These are phyloP conservation scores for Probaryconus sp. DNA, from an alignment of 1,140 invertebrate species.

Conservation along the genomic window DNA sequence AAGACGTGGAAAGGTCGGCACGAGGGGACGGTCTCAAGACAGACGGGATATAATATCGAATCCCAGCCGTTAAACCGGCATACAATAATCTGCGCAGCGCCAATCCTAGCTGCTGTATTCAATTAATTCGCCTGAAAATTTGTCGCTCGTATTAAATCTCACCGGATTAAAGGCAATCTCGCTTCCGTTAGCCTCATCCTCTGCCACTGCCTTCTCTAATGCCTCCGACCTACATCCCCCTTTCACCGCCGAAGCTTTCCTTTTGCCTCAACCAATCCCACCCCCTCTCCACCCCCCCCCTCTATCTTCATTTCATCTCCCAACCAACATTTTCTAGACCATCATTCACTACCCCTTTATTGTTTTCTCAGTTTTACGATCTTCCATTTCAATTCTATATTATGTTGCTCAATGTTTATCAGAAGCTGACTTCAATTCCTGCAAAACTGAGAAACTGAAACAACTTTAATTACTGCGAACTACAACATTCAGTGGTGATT, in stretches of 20 bases:
- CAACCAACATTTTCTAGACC: conserved; percentile 29
- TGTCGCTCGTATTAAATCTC: conserved; percentile 77
- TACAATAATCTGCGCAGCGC: conserved; percentile 75
- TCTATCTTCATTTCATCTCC: conserved; percentile 17
- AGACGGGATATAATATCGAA: conserved; percentile 73
- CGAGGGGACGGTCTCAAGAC: conserved; percentile 57
- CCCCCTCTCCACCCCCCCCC: conserved; percentile 21
- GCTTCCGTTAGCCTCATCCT: conserved; percentile 64
- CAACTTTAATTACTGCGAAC: conserved; percentile 8
- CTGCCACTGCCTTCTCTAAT: conserved; percentile 49
- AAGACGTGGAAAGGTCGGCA: conserved; percentile 9
- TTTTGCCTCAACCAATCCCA: conserved; percentile 55
- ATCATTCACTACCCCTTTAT: conserved; percentile 55
- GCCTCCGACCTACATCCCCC: conserved; percentile 43
- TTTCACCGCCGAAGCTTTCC: conserved; percentile 45
- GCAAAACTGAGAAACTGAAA: conserved; percentile 1
- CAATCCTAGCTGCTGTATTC: conserved; percentile 73
- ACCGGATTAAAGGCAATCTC: conserved; percentile 75
- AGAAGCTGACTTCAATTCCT: no score
- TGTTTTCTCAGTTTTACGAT: conserved; percentile 41
- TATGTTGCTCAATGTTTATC: conserved; percentile 21
- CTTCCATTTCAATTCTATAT: conserved; percentile 23
- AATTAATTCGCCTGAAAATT: conserved; percentile 77
- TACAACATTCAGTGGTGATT: no score
- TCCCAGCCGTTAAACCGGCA: conserved; percentile 74